Conservation (phyloP, 2,888 invertebrate species). For the Elegia similella region DNA sequence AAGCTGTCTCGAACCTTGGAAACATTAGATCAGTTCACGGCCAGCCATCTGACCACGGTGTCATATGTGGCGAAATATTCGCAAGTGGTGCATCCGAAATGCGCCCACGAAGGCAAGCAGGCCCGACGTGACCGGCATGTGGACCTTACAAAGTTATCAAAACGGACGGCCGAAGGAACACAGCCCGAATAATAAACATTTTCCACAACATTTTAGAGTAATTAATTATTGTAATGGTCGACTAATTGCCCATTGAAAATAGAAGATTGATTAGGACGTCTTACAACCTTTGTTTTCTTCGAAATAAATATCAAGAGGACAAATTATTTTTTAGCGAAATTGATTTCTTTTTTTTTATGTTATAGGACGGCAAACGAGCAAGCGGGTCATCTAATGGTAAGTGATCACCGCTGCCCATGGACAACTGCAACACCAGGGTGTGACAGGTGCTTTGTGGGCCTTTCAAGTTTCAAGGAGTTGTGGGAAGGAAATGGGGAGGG, state of each 20-base stretch:
- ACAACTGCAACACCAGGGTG: too few species aligned
- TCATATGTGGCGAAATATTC: constrained; percentile 8
- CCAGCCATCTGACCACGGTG: background rate
- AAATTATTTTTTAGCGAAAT: background rate
- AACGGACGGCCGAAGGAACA: background rate
- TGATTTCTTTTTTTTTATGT: too few species aligned
- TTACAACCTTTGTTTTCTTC: background rate
- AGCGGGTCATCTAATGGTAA: too few species aligned
- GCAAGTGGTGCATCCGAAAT: constrained; percentile 34
- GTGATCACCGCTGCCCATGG: too few species aligned
- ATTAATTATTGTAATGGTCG: constrained; percentile 35
- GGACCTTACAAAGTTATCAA: background rate
- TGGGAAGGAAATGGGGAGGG: too few species aligned
- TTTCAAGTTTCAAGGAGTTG: too few species aligned
- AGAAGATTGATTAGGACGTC: constrained; percentile 8
- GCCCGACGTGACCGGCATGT: constrained; percentile 35
- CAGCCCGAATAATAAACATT: constrained; percentile 28
- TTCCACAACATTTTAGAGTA: constrained; percentile 9
- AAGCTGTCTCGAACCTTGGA: background rate
- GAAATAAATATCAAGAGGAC: background rate
- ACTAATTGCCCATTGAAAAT: constrained; percentile 6
- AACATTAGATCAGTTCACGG: background rate
- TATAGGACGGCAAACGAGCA: too few species aligned
- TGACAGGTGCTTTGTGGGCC: too few species aligned
- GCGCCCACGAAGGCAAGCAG: constrained; percentile 47